Evolutionary conservation across 2,888 invertebrate genomes (phyloP).

Genomic region (Caenorhabditis panamensis): DNA sequence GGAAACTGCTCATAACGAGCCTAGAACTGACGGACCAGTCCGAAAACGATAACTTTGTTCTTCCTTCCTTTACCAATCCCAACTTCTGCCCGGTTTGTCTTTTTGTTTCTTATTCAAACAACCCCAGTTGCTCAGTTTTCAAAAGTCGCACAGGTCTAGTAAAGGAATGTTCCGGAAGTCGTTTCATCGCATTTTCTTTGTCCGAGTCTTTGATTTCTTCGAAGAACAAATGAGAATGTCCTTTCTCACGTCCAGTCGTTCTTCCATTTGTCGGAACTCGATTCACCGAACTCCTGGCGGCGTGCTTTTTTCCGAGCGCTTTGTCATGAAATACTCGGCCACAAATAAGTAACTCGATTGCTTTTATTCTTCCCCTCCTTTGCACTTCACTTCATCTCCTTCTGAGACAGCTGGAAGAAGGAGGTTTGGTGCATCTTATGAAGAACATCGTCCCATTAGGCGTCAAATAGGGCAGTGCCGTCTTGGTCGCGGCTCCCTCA

Average conservation of each 20-base stretch:
- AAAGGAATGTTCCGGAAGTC: constrained; percentile 10
- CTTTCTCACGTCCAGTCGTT: constrained; percentile 14
- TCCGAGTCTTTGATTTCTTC: not conserved
- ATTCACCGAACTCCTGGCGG: constrained; percentile 4
- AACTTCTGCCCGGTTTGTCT: constrained; percentile 19
- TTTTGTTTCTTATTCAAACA: not conserved
- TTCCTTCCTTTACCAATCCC: constrained; percentile 4
- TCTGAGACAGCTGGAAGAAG: constrained; percentile 7
- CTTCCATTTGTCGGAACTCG: not conserved
- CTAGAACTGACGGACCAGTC: constrained; percentile 11
- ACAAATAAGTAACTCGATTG: constrained; percentile 47
- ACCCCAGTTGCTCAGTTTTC: too few relatives aligned
- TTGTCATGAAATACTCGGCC: constrained; percentile 37
- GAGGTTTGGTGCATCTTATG: constrained; percentile 4
- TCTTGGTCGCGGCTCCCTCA: constrained; percentile 23
- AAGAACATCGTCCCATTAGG: constrained; percentile 42
- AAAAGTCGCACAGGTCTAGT: not conserved
- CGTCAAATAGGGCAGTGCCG: constrained; percentile 17
- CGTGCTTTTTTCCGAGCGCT: constrained; percentile 13
- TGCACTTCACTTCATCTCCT: constrained; percentile 27
- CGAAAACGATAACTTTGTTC: constrained; percentile 55
- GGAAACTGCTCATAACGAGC: constrained; percentile 60
- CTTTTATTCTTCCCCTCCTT: constrained; percentile 19
- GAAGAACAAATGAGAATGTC: constrained; percentile 7
- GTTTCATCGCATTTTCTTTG: not conserved